phyloP scores from a whole-genome alignment of 30 jellyfish, hydroid and myxozoan genomes.

The Hydra vulgaris region DNA sequence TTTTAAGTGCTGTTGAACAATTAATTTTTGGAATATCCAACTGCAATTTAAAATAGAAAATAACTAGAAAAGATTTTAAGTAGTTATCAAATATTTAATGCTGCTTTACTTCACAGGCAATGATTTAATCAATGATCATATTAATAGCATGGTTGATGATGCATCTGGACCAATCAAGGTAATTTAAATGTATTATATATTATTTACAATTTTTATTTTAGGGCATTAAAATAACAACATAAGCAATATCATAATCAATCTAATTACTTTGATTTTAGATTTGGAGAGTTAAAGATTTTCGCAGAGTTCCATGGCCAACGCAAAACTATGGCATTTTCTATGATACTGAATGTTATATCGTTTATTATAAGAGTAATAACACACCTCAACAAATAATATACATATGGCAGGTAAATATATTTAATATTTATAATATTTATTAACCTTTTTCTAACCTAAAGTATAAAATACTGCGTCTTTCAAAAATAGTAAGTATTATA shows the following conservation, averaged over 20 bases:
- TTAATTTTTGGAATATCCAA: no score
- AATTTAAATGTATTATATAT: not conserved
- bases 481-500: no score
- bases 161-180: constrained; percentile 40
- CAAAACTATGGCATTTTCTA: constrained; percentile 59
- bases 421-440: not conserved
- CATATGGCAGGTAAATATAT: constrained; percentile 78
- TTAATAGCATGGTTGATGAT: constrained; percentile 26
- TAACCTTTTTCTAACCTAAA: no score
- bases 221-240: no score
- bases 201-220: no score
- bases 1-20: no score
- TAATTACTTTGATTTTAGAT: constrained; percentile 29
- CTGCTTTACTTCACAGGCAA: not conserved
- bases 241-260: no score
- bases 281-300: constrained; percentile 55
- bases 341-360: constrained; percentile 69
- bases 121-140: not conserved
- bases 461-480: no score
- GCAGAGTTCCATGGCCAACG: constrained; percentile 34
- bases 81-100: no score
- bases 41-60: no score
- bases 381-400: constrained; percentile 40
- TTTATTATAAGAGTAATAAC: constrained; percentile 26
- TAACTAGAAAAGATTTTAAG: no score